Evolutionary conservation across 2,113 vertebrate species (phyloP), one percentile per base, ranked within the genome.

Genomic region (Phalacrocorax carbo): DNA sequence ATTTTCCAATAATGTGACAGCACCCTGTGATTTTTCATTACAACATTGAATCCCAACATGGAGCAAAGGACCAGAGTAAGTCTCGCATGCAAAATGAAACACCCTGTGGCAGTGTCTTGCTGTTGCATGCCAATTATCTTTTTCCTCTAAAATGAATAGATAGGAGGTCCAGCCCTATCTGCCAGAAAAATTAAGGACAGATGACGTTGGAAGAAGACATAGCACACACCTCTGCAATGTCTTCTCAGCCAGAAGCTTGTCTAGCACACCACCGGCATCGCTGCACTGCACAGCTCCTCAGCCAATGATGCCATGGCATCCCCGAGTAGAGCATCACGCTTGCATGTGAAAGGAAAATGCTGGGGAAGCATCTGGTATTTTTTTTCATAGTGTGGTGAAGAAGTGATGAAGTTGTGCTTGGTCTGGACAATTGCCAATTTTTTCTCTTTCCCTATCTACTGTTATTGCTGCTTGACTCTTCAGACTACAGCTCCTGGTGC

Each of bases 231-330:
- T 54, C 66, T 86, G 34, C 44, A 23, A 10, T 0, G 1, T 29
- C 23, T 54, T 88, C 36, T 15, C 55, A 90, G 54, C 12, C 60
- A 76, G 75, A 22, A 76, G 19, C 23, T 65, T 66, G 18, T 23
- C 3, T 3, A 61, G 34, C 36, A 40, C 25, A 30, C 10, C 32
- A 51, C 34, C 0, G 0, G 13, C 9, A 38, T 72, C 3, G 2
- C 25, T 17, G 36, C 42, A 76, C 29, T 4, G 3, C 14, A 3
- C 1, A 0, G 44, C 38, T 90, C 22, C 66, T 75, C 0, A 0
- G 32, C 22, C 3, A 1, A 0, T 32, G 48, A 64, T 29, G 62
- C 62, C 2, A 13, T 42, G 38, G 38, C 38, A 42, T 46, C 65
- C 34, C n/a, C 5, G 23, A 51, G 30, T 61, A 60, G 26, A 83